These are phyloP conservation scores for Neotoxoptera formosana DNA, from an alignment of 1,140 invertebrate genomes.

Conservation along the genomic window DNA sequence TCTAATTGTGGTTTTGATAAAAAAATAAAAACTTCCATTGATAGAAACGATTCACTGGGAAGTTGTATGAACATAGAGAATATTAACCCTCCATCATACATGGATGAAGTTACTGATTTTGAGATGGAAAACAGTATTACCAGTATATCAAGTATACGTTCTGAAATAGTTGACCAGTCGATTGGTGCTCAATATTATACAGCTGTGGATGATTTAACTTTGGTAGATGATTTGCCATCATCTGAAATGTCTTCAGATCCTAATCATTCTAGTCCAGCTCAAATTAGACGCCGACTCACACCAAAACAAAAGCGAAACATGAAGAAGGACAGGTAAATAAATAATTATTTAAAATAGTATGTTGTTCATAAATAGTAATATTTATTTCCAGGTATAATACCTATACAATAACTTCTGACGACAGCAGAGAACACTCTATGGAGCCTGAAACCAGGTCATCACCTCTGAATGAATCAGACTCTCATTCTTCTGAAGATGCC, in stretches of 20 bases:
- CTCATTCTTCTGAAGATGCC: slow-evolving; percentile 53
- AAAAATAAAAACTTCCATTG: slow-evolving; percentile 64
- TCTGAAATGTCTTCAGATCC: slow-evolving; percentile 58
- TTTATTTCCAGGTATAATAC: slow-evolving; percentile 61
- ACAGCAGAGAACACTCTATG: slow-evolving; percentile 58
- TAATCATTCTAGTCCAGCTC: slow-evolving; percentile 47
- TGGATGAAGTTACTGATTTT: slow-evolving; percentile 72
- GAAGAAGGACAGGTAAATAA: slow-evolving; percentile 70
- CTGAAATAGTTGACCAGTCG: slow-evolving; percentile 61
- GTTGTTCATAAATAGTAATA: background rate
- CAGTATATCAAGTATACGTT: slow-evolving; percentile 78
- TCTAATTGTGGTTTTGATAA: slow-evolving; percentile 62
- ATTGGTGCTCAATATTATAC: slow-evolving; percentile 37
- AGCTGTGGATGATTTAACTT: slow-evolving; percentile 47
- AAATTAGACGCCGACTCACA: slow-evolving; percentile 65
- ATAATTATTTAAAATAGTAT: background rate
- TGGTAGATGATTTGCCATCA: slow-evolving; percentile 60
- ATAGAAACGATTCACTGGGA: slow-evolving; percentile 60
- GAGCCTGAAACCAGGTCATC: slow-evolving; percentile 59
- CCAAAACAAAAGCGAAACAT: slow-evolving; percentile 78
- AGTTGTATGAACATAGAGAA: slow-evolving; percentile 74
- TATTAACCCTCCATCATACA: slow-evolving; percentile 81
- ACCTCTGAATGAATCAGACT: slow-evolving; percentile 53
- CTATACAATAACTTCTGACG: slow-evolving; percentile 61
- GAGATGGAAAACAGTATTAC: slow-evolving; percentile 82